Conservation (phyloP, 2,113 vertebrate species). For the Anoplopoma fimbria region DNA sequence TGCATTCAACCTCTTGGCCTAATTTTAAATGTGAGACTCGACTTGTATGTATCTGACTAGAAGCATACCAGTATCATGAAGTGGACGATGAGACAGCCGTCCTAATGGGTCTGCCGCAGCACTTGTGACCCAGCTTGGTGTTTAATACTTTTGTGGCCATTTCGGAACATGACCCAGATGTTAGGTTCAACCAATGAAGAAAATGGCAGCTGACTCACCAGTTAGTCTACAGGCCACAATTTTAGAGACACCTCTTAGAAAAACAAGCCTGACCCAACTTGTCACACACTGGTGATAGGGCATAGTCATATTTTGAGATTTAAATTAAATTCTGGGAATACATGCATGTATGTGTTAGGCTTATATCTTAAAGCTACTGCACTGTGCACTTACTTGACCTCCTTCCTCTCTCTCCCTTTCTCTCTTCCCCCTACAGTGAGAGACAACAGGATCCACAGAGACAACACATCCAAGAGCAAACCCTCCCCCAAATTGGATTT, state of each 20-base stretch:
- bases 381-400: conserved; percentile 68
- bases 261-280: conserved; percentile 29
- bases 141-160: conserved; percentile 61
- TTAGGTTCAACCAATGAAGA: conserved; percentile 58
- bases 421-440: conserved; percentile 65
- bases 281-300: conserved; percentile 6
- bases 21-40: conserved; percentile 20
- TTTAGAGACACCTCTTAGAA: conserved; percentile 36
- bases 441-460: conserved; percentile 56
- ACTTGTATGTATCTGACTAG: conserved; percentile 9
- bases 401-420: conserved; percentile 62
- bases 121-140: conserved; percentile 33
- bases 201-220: conserved; percentile 70
- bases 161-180: conserved; percentile 63
- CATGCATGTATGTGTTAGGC: conserved; percentile 41
- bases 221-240: conserved; percentile 31
- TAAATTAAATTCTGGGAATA: conserved; percentile 44
- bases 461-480: conserved; percentile 48
- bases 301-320: conserved; percentile 45
- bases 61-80: conserved; percentile 16
- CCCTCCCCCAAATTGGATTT: conserved; percentile 43
- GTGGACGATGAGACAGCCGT: conserved; percentile 9
- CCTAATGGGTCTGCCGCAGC: conserved; percentile 16
- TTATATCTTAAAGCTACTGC: conserved; percentile 57
- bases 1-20: conserved; percentile 38